These are phyloP conservation scores for Pseudeuparius sepicola DNA, from an alignment of 2,888 invertebrate genomes.

Conservation along the genomic window DNA sequence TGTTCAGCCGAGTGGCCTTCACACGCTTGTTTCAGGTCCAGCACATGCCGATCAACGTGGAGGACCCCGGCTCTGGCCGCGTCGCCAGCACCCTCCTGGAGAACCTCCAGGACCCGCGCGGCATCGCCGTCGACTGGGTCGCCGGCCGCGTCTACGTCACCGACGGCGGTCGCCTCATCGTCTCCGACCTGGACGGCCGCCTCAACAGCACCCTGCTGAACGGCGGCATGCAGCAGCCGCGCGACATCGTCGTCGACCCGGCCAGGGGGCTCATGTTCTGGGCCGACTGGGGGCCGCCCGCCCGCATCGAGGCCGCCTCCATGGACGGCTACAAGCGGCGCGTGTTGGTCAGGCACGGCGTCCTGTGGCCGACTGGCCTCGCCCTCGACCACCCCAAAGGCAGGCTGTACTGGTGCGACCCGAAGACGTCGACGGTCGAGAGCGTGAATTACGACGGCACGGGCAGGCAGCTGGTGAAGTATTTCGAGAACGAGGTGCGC, in stretches of 20 bases:
- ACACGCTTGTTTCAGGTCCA: too few relatives aligned
- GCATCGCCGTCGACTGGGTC: conserved; percentile 65
- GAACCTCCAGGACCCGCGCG: conserved; percentile 55
- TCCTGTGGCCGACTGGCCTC: conserved; percentile 66
- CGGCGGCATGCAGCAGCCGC: conserved; percentile 49
- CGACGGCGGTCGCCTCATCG: conserved; percentile 42
- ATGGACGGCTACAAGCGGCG: conserved; percentile 50
- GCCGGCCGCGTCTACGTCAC: conserved; percentile 61
- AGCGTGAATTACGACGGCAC: conserved; percentile 58
- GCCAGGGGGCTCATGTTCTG: conserved; percentile 61
- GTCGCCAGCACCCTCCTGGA: conserved; percentile 36
- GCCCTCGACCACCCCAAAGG: conserved; percentile 63
- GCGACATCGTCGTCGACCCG: conserved; percentile 59
- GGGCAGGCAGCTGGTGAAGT: conserved; percentile 47
- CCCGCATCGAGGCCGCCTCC: conserved; percentile 53
- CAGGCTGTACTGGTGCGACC: conserved; percentile 78
- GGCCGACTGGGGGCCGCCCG: conserved; percentile 59
- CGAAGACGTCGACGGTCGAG: conserved; percentile 64
- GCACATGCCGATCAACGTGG: conserved; percentile 33
- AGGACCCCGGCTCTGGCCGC: conserved; percentile 23
- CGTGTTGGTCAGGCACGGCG: conserved; percentile 46
- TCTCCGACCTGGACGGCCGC: conserved; percentile 48
- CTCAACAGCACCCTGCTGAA: conserved; percentile 45
- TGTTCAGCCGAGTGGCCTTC: too few relatives aligned
- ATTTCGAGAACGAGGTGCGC: conserved; percentile 42